Conservation (phyloP, 23 tunicate genomes). For the Styela clava region DNA sequence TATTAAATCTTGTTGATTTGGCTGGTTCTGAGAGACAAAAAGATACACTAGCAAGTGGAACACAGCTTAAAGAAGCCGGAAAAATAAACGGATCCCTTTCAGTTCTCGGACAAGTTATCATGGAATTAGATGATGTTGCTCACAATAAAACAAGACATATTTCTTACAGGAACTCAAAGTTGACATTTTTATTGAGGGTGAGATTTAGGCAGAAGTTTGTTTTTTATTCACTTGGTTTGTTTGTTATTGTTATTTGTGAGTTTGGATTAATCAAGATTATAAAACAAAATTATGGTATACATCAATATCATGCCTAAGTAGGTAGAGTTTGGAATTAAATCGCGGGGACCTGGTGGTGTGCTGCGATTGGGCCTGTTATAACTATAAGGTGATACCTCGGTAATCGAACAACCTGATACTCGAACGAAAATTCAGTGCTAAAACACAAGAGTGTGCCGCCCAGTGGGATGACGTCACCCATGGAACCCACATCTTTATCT, state of each 20-base stretch:
- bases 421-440: no score
- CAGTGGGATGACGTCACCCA: no score
- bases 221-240: not conserved
- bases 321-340: no score
- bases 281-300: not conserved
- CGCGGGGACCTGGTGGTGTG: no score
- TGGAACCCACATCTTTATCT: no score
- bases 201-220: not conserved
- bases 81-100: conserved; percentile 69
- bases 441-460: no score
- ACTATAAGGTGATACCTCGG: no score
- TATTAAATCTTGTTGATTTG: conserved; percentile 67
- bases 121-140: conserved; percentile 48
- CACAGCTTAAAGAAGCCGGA: conserved; percentile 70
- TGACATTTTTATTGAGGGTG: conserved; percentile 68
- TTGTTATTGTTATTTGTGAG: not conserved
- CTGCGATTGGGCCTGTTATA: no score
- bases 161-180: conserved; percentile 79
- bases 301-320: no score
- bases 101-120: conserved; percentile 79
- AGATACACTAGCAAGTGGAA: conserved; percentile 50
- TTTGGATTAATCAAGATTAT: not conserved
- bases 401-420: no score
- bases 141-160: conserved; percentile 42
- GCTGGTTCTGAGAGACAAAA: conserved; percentile 89